Evolutionary conservation across 2,113 vertebrate genomes (phyloP).

Genomic region (Callorhinus ursinus): DNA sequence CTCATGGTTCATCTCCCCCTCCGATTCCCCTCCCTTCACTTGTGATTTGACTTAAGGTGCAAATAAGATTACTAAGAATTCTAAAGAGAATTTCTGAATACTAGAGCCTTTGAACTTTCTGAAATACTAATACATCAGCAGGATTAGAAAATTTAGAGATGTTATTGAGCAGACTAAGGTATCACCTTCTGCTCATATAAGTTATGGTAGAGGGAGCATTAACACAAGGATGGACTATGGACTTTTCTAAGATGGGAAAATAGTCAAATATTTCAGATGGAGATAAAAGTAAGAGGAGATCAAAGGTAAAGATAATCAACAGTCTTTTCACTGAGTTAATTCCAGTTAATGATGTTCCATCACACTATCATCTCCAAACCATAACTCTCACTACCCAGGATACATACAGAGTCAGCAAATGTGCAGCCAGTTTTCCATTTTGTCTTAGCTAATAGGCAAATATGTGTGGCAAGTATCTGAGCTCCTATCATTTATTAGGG

Average conservation of each 20-base stretch:
- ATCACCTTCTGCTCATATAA: neutral
- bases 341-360: neutral
- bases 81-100: neutral
- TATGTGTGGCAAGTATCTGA: neutral
- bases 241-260: neutral
- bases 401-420: neutral
- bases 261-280: neutral
- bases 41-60: neutral
- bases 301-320: neutral
- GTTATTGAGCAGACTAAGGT: neutral
- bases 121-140: neutral
- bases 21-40: neutral
- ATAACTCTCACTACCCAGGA: neutral
- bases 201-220: neutral
- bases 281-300: neutral
- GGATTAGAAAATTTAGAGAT: neutral
- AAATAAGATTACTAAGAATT: neutral
- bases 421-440: neutral
- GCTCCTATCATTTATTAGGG: neutral
- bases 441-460: neutral
- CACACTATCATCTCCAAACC: neutral
- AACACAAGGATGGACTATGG: neutral
- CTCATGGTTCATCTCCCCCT: too few species aligned
- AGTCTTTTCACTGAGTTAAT: neutral
- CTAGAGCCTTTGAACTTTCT: neutral